Evolutionary conservation across 2,888 invertebrate genomes (phyloP).

Genomic region (Nipponacmea schrenckii): DNA sequence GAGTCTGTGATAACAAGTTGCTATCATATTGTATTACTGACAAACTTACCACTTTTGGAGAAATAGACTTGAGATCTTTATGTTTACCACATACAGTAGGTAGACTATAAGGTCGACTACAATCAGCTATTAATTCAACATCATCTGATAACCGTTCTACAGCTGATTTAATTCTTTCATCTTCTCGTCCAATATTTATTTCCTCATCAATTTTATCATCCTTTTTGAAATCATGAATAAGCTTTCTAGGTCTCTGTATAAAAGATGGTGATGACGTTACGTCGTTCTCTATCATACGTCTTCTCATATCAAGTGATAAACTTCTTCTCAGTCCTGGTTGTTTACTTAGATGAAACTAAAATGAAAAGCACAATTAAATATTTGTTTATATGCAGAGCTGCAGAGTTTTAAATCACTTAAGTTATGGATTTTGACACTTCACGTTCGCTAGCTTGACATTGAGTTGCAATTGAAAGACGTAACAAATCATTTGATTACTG

Average conservation of each 20-base stretch:
- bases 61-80: slow-evolving; percentile 1
- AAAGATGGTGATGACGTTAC: not conserved
- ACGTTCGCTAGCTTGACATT: too few relatives aligned
- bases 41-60: not conserved
- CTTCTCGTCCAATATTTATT: not conserved
- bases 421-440: too few relatives aligned
- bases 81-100: slow-evolving; percentile 3
- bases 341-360: not conserved
- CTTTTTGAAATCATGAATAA: not conserved
- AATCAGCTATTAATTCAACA: slow-evolving; percentile 2
- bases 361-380: too few relatives aligned
- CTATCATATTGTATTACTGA: too few relatives aligned
- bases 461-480: too few relatives aligned
- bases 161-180: not conserved
- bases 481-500: too few relatives aligned
- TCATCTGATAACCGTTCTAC: slow-evolving; percentile 3
- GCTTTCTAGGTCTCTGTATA: not conserved
- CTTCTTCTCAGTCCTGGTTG: not conserved
- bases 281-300: not conserved
- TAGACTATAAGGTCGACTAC: not conserved
- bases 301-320: not conserved
- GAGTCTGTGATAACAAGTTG: too few relatives aligned
- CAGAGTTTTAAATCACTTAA: too few relatives aligned
- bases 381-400: too few relatives aligned
- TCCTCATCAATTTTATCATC: not conserved